Conservation (phyloP, 2,888 invertebrate genomes). For the Micropterix aruncella region DNA sequence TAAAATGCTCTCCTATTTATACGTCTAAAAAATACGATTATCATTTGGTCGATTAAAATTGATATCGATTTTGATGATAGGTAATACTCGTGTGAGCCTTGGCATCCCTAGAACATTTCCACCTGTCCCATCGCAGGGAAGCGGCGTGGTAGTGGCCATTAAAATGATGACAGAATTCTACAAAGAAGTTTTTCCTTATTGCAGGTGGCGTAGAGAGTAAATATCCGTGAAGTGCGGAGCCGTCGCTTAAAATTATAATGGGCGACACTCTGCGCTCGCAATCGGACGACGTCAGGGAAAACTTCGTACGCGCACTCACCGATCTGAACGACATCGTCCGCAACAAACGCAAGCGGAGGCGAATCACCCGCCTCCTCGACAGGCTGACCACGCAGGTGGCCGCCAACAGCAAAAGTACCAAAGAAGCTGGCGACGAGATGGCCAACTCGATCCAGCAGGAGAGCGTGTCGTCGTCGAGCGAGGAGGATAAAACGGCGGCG, state of each 20-base stretch:
- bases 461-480: neutral
- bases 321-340: neutral
- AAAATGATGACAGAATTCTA: too few relatives aligned
- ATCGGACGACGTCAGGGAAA: neutral
- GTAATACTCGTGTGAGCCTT: too few relatives aligned
- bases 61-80: too few relatives aligned
- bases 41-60: too few relatives aligned
- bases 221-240: neutral
- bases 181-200: too few relatives aligned
- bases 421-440: neutral
- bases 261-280: neutral
- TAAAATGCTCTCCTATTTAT: too few relatives aligned
- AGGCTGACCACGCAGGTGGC: slow-evolving; percentile 39
- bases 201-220: too few relatives aligned
- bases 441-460: neutral
- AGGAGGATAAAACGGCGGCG: neutral
- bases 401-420: neutral
- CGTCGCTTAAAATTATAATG: neutral
- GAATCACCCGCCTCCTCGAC: slow-evolving; percentile 68
- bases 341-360: slow-evolving; percentile 44
- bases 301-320: neutral
- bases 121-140: too few relatives aligned
- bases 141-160: too few relatives aligned
- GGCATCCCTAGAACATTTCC: too few relatives aligned
- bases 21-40: too few relatives aligned